These are phyloP conservation scores for Corythornis leucogaster DNA, from an alignment of 2,797 vertebrate species.

Conservation along the genomic window DNA sequence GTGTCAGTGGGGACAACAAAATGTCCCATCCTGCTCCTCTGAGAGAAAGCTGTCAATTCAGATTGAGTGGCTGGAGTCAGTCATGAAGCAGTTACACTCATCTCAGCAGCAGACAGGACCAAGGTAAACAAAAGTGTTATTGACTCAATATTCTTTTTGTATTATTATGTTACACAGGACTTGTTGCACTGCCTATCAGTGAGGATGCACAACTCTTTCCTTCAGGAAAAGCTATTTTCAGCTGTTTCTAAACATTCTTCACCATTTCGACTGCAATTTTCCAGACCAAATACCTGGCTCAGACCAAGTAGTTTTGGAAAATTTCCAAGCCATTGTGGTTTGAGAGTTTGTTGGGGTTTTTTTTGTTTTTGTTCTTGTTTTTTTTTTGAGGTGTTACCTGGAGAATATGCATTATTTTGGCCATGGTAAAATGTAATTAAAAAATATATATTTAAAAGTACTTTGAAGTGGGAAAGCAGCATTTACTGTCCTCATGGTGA, in stretches of 20 bases:
- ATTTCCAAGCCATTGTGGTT: background rate
- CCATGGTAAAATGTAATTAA: background rate
- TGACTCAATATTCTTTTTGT: background rate
- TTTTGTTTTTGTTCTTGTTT: background rate
- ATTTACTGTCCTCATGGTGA: background rate
- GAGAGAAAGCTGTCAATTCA: background rate
- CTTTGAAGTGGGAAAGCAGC: background rate
- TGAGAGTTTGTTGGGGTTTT: background rate
- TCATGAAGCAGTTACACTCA: background rate
- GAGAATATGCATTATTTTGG: background rate
- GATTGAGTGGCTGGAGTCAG: background rate
- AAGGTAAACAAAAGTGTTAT: background rate
- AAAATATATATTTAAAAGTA: no score
- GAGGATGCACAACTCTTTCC: background rate
- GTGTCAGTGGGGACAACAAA: background rate
- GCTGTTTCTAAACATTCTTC: background rate
- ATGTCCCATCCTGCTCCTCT: background rate
- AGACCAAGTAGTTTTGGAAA: background rate
- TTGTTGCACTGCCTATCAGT: background rate
- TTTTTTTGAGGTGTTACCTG: background rate
- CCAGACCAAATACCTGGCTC: background rate
- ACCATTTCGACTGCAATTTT: background rate
- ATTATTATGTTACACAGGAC: background rate
- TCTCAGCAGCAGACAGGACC: background rate
- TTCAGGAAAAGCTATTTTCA: background rate